Percentiles rank a stretch among this genome's conserved stretches.
phyloP scores from a whole-genome alignment of 1,140 invertebrate genomes.

The Cecropterus lyciades region DNA sequence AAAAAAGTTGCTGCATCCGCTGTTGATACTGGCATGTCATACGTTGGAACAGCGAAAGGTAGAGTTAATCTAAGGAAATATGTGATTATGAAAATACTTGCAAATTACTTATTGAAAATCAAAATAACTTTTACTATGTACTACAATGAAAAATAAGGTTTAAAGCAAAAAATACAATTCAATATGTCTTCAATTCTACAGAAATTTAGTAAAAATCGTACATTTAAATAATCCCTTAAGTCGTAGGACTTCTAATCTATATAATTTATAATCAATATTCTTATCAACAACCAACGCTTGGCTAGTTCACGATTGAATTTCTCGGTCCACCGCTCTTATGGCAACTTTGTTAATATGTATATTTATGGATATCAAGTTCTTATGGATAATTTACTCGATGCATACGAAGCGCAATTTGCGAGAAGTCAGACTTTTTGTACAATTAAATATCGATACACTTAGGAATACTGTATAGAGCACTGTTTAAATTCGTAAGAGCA shows the following conservation, averaged over 20 bases:
- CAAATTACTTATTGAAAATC: too few species aligned
- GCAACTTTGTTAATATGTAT: constrained; percentile 5
- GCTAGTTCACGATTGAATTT: constrained; percentile 7
- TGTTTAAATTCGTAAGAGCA: too few species aligned
- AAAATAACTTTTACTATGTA: too few species aligned
- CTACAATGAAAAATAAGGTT: too few species aligned
- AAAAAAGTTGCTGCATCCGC: background rate
- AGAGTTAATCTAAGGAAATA: background rate
- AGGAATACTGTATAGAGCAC: too few species aligned
- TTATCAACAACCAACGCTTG: constrained; percentile 5
- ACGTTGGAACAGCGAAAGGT: constrained; percentile 1
- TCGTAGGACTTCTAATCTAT: background rate
- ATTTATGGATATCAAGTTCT: constrained; percentile 7
- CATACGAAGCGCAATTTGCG: constrained; percentile 1
- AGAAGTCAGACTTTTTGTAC: background rate
- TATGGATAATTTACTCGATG: background rate
- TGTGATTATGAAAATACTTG: background rate
- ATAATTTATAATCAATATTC: constrained; percentile 1
- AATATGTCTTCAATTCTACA: too few species aligned
- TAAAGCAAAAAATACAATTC: too few species aligned
- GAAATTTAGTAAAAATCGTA: too few species aligned
- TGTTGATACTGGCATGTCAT: constrained; percentile 6
- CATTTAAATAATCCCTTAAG: too few species aligned
- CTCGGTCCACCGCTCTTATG: background rate
- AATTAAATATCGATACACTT: background rate